Percentiles rank a stretch among this genome's conserved stretches.
Conservation (phyloP, 2,797 vertebrate genomes). For the Hydrolagus colliei region DNA sequence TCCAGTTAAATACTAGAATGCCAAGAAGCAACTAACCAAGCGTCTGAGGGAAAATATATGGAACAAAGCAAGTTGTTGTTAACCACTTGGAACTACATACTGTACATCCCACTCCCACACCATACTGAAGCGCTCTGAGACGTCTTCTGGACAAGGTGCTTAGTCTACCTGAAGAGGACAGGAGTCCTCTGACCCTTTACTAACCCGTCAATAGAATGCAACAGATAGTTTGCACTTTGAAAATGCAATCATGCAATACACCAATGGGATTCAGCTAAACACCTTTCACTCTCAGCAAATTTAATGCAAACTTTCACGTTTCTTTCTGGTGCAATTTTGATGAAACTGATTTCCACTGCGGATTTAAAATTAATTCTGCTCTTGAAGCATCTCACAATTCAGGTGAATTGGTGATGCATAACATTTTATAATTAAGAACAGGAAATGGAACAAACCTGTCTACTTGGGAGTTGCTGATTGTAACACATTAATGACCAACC, state of each 20-base stretch:
- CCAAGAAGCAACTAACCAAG: background rate
- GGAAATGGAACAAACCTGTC: conserved; percentile 63
- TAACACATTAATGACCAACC: background rate
- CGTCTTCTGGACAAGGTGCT: background rate
- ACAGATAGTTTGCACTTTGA: background rate
- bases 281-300: conserved; percentile 41
- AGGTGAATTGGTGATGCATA: conserved; percentile 61
- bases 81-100: background rate
- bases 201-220: conserved; percentile 4
- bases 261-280: conserved; percentile 39
- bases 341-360: conserved; percentile 84
- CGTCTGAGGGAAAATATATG: background rate
- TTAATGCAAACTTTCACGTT: conserved; percentile 41
- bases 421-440: conserved; percentile 71
- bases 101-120: background rate
- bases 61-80: background rate
- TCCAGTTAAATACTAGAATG: background rate
- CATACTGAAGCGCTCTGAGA: background rate
- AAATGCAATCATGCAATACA: conserved; percentile 39
- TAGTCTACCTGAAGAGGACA: conserved; percentile 10
- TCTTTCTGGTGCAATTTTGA: conserved; percentile 68
- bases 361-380: conserved; percentile 84
- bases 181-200: conserved; percentile 37
- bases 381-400: conserved; percentile 68
- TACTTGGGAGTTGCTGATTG: conserved; percentile 72